A percentile compares a stretch with the other conserved stretches of the same genome.
Evolutionary conservation across 2,797 vertebrate genomes (phyloP).

Genomic region (Falco columbarius): DNA sequence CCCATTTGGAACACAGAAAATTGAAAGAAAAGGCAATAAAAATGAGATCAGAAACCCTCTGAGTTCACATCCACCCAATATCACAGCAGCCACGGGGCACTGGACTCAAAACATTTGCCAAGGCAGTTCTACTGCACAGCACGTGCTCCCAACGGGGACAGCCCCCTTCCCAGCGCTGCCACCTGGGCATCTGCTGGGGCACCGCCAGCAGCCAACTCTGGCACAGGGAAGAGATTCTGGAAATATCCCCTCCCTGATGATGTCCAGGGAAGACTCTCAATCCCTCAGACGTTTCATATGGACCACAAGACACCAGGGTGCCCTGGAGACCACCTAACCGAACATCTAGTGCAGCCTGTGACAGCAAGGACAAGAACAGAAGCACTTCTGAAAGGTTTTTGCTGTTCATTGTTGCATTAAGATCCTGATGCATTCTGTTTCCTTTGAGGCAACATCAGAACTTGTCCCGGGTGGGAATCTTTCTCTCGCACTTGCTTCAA

Average conservation of each 20-base stretch:
- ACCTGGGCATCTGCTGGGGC: background rate
- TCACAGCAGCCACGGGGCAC: background rate
- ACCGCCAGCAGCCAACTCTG: background rate
- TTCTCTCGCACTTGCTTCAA: background rate
- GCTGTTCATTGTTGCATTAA: background rate
- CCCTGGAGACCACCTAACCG: background rate
- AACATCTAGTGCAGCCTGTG: background rate
- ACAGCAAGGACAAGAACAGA: background rate
- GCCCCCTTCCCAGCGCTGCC: background rate
- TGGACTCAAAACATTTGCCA: background rate
- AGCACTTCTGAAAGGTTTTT: background rate
- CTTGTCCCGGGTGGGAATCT: background rate
- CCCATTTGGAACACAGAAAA: background rate
- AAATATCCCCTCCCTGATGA: background rate
- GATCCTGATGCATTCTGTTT: background rate
- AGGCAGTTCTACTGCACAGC: background rate
- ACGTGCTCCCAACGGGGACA: fast-evolving
- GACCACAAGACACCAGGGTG: background rate
- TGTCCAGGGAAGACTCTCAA: background rate
- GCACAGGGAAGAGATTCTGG: background rate
- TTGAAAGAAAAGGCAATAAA: background rate
- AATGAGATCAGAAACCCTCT: background rate
- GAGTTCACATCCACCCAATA: background rate
- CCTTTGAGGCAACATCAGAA: background rate
- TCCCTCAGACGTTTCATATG: background rate